Evolutionary conservation across 2,888 invertebrate species (phyloP), one percentile per base, ranked within the genome.

Genomic region (Elmis aenea): DNA sequence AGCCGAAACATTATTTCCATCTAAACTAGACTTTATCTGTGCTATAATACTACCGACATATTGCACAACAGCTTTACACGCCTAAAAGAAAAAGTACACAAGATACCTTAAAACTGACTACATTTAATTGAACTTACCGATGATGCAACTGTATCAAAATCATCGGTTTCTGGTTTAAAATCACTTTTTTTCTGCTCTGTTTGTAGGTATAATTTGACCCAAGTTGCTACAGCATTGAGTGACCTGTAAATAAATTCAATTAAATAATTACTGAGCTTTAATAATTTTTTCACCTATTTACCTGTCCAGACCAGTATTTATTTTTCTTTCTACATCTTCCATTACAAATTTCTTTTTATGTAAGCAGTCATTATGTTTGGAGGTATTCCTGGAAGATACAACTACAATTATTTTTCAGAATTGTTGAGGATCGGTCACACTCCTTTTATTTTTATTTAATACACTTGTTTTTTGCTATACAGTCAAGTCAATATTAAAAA

Each of bases 111-210:
- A 39, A 10, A 38, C 22, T 24, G 32, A 33, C 21, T 24, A 26
- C 12, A 20, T 29, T n/a, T 3, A 13, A 14, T 20, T n/a, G 18
- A 26, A 67, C 73, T 74, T 73, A 89, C 90, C 21, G 83, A 72
- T 9, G 94, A 90, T 2, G 86, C 83, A 16, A 90, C 71, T 0
- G 89, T 90, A 58, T 96, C 88, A 42, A 72, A 64, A 24, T 85
- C 81, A 59, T 89, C 87, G 1, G 83, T 83, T 57, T 91, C 91
- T 0, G 90, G 89, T 55, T 84, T 88, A 58, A 87, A 97, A 68
- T 97, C 97, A 0, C 85, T 86, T 67, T 94, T 95, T 68, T 88
- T 92, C 69, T 99, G 97, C 62, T 97, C 95, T 1, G 81, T 81
- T 65, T 90, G 87, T 11, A 99, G 72, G 55, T 93, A 85, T 34